Conservation (phyloP, 2,797 vertebrate species). For the Schizopygopsis malacanthus region DNA sequence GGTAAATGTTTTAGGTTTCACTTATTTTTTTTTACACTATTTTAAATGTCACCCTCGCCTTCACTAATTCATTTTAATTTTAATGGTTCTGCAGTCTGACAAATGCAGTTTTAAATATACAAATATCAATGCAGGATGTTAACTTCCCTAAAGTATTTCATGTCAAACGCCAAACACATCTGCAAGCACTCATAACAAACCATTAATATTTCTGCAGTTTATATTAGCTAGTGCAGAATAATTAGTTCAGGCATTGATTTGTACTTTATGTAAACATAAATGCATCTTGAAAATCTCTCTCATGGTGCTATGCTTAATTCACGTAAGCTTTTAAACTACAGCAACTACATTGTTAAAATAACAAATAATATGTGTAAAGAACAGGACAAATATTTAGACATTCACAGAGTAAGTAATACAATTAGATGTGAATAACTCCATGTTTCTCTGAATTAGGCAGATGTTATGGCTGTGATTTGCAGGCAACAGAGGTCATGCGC, state of each 20-base stretch:
- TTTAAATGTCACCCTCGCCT: background rate
- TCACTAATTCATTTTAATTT: background rate
- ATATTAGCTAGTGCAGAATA: constrained; percentile 4
- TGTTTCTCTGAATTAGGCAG: background rate
- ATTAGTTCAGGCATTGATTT: background rate
- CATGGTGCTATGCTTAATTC: background rate
- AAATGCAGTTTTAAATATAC: background rate
- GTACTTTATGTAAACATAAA: background rate
- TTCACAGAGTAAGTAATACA: background rate
- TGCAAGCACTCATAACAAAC: background rate
- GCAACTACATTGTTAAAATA: background rate
- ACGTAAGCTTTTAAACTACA: background rate
- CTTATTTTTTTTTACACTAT: background rate
- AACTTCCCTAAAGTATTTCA: background rate
- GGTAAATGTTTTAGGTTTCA: background rate
- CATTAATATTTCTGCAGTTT: background rate
- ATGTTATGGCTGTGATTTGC: constrained; percentile 27
- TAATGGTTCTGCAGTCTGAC: background rate
- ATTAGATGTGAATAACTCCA: constrained; percentile 4
- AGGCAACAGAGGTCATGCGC: background rate
- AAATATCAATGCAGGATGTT: background rate
- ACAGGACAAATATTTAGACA: constrained; percentile 20
- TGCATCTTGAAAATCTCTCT: background rate
- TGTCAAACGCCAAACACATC: background rate
- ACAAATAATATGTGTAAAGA: background rate